Base-by-base conservation (phyloP, 2,113 vertebrate species). In the Eira barbara region DNA sequence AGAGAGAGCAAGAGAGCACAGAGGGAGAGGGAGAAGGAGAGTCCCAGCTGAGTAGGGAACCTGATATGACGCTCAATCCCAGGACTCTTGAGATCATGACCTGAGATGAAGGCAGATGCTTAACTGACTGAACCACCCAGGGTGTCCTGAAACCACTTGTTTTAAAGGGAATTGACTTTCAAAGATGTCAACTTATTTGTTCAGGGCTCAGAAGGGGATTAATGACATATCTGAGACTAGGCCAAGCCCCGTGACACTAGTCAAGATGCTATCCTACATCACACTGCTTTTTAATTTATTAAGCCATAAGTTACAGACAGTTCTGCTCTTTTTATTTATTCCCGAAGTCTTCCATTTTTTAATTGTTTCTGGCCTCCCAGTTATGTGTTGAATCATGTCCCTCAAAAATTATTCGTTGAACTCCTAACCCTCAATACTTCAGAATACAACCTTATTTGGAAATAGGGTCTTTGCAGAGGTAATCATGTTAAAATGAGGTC, bases 401-500 rank as follows among this genome's bases (percentile, higher is more conserved):
- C 47, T 95, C 55, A 79, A 91, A 91, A 55, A 63, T 29, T 18
- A n/a, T 61, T 67, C 39, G 14, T 42, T 55, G 55, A 96, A 79
- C 7, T 90, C 73, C 55, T 65, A 82, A 67, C 55, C 11, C 49
- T 17, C 45, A n/a, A 20, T 85, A 74, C 13, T 27, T 74, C 42
- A 81, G 59, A 80, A 85, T 59, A 27, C 88, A 49, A 80, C 20
- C n/a, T 89, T 92, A 39, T 87, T 96, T 86, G 93, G 18, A 92
- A 89, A 95, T 25, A 94, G 74, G 55, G 21, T 80, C 12, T 88
- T 94, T 94, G 55, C 4, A 82, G 57, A 76, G 17, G 10, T 76
- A 82, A 81, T 52, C 47, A 61, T 39, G 39, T 89, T 92, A 94
- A 79, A 90, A 63, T 92, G 29, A 61, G 18, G 10, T 34, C 59